phyloP scores from a whole-genome alignment of 2,888 invertebrate genomes.

The Tachina lurida region DNA sequence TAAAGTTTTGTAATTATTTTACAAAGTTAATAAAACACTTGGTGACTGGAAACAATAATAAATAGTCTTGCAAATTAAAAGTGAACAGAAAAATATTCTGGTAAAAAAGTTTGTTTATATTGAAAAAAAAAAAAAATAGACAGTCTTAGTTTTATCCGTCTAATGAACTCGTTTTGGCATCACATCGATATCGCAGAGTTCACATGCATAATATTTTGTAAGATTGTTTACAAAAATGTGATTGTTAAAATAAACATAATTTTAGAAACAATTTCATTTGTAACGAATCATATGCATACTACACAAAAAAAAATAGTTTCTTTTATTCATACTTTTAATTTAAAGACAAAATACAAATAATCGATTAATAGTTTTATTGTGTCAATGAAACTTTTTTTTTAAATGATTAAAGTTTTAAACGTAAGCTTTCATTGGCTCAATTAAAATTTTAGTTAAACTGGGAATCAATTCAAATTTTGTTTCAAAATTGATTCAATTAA shows the following conservation, averaged over 20 bases:
- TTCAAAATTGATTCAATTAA: no score
- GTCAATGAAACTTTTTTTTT: no score
- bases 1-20: conserved; percentile 37
- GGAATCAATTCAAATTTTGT: no score
- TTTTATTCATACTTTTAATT: no score
- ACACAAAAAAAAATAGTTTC: background rate
- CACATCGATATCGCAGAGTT: conserved; percentile 22
- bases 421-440: no score
- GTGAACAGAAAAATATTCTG: conserved; percentile 16
- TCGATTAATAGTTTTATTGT: no score
- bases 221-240: conserved; percentile 36
- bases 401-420: no score
- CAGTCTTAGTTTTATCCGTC: conserved; percentile 20
- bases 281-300: conserved; percentile 18
- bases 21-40: conserved; percentile 61
- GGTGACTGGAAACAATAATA: conserved; percentile 54
- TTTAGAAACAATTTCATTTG: background rate
- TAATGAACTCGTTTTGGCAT: conserved; percentile 28
- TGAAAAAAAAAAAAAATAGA: conserved; percentile 27
- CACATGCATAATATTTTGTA: conserved; percentile 1
- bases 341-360: no score
- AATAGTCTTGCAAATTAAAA: conserved; percentile 46
- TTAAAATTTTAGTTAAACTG: no score
- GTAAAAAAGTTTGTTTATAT: conserved; percentile 43
- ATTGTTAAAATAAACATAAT: background rate